Conservation (phyloP, 2,113 vertebrate genomes). For the Myotis davidii region DNA sequence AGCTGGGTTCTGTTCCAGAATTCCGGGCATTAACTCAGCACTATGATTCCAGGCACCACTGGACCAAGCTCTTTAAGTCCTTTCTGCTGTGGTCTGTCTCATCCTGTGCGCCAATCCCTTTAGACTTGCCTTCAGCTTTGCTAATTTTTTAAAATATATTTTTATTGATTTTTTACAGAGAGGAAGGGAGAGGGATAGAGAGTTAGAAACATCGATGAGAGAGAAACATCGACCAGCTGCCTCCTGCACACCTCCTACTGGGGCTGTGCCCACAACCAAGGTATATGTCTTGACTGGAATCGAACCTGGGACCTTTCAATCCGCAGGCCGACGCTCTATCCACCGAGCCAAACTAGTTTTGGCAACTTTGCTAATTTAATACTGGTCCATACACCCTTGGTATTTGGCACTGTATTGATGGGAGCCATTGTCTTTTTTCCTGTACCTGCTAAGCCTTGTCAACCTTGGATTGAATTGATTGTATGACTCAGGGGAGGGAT, state of each 20-base stretch:
- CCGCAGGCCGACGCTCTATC: no score
- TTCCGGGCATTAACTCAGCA: not conserved
- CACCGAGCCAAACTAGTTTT: no score
- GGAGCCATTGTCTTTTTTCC: not conserved
- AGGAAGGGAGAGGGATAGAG: no score
- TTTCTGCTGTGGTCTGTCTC: rapidly evolving
- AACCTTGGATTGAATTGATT: not conserved
- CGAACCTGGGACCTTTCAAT: no score
- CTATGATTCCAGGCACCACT: not conserved
- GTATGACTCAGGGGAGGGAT: not conserved
- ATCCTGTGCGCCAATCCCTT: rapidly evolving
- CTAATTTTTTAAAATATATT: no score
- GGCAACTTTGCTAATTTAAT: not conserved
- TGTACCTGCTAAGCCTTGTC: not conserved
- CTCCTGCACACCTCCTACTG: no score
- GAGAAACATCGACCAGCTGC: no score
- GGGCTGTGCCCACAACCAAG: no score
- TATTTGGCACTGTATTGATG: not conserved
- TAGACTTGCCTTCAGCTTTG: not conserved
- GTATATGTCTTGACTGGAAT: no score
- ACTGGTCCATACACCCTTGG: not conserved
- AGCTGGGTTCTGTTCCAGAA: not conserved
- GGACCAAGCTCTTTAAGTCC: not conserved
- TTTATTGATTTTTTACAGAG: no score
- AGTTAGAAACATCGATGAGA: no score